A percentile compares a stretch with the other conserved stretches of the same genome.
These are phyloP conservation scores for Amphipyra tragopoginis DNA, from an alignment of 2,888 invertebrate species.

Conservation along the genomic window DNA sequence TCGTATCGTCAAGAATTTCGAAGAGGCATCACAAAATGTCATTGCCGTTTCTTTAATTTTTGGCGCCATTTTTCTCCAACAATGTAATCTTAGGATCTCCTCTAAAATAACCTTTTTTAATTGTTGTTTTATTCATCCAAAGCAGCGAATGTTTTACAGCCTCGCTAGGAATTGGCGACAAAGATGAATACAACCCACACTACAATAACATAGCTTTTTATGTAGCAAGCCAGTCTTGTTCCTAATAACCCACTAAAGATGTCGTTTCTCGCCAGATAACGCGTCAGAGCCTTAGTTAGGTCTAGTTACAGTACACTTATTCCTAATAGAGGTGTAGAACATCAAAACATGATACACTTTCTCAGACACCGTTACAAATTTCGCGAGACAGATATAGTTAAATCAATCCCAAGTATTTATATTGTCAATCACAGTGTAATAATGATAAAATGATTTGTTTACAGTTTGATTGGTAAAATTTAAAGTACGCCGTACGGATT, in stretches of 20 bases:
- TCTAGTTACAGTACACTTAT: slow-evolving; percentile 27
- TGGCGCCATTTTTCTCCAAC: too few relatives aligned
- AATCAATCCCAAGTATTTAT: slow-evolving; percentile 16
- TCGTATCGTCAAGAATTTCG: too few relatives aligned
- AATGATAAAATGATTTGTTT: background rate
- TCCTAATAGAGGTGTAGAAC: slow-evolving; percentile 33
- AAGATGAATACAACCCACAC: background rate
- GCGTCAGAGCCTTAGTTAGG: slow-evolving; percentile 13
- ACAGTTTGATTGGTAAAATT: background rate
- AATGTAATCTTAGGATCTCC: too few relatives aligned
- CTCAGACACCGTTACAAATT: slow-evolving; percentile 48
- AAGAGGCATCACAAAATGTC: too few relatives aligned
- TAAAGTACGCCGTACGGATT: too few relatives aligned
- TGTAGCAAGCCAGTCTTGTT: background rate
- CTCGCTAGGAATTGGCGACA: background rate
- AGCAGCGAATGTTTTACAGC: too few relatives aligned
- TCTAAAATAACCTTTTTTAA: too few relatives aligned
- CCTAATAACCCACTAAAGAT: background rate
- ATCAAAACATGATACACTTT: slow-evolving; percentile 46
- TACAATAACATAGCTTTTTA: background rate
- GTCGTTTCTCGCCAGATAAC: slow-evolving; percentile 1
- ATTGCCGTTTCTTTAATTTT: too few relatives aligned
- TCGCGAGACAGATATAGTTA: slow-evolving; percentile 12
- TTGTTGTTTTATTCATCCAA: too few relatives aligned
- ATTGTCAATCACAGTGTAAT: slow-evolving; percentile 38